Evolutionary conservation across 2,113 vertebrate genomes (phyloP).

Genomic region (Ceuthmochares aereus): DNA sequence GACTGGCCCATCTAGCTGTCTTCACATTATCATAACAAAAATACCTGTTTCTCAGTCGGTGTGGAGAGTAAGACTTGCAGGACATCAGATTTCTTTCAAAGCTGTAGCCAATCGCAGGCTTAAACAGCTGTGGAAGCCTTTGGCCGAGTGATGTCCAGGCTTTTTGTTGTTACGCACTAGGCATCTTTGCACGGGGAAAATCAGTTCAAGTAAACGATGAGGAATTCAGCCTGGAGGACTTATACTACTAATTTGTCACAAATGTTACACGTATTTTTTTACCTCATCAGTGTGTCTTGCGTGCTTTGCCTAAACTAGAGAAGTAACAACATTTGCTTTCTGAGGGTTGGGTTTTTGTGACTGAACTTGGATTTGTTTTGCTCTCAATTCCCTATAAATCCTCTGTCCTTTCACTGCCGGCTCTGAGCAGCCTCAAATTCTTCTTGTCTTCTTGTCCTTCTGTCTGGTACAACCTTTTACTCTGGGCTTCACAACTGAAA

Average conservation of each 20-base stretch:
- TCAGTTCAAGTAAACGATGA: neutral
- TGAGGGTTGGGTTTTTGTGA: accelerated
- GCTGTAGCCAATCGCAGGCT: neutral
- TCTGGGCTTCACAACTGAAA: too few relatives aligned
- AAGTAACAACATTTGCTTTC: accelerated
- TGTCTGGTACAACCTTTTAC: neutral
- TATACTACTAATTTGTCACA: accelerated
- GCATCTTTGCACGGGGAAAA: neutral
- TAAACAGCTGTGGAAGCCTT: neutral
- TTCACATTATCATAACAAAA: neutral
- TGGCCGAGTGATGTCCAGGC: neutral
- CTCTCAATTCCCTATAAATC: accelerated
- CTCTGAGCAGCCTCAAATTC: accelerated
- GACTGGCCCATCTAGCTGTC: accelerated
- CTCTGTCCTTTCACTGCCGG: neutral
- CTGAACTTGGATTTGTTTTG: accelerated
- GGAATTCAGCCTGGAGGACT: neutral
- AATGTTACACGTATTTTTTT: neutral
- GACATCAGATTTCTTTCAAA: neutral
- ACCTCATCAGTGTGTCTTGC: accelerated
- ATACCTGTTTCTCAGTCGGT: accelerated
- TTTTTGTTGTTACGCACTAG: neutral
- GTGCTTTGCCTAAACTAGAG: neutral
- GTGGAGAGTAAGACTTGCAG: neutral
- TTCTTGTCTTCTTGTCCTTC: too few relatives aligned